Conservation (phyloP, 2,888 invertebrate genomes). For the Camponotus fellah region DNA sequence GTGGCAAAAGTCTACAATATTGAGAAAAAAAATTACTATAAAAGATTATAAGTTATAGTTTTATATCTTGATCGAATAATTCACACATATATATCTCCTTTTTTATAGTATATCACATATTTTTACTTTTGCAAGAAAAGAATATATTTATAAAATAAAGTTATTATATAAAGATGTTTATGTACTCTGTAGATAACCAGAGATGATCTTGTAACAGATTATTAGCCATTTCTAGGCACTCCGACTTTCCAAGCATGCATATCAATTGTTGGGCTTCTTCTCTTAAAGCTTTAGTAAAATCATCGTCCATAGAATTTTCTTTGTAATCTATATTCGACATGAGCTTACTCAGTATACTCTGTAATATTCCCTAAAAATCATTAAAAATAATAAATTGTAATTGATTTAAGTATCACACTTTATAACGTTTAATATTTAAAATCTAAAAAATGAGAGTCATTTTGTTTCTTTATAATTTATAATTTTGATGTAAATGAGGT, state of each 20-base stretch:
- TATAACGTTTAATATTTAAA: no score
- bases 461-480: no score
- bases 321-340: background rate
- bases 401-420: no score
- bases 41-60: background rate
- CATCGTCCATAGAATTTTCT: background rate
- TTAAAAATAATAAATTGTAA: no score
- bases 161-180: background rate
- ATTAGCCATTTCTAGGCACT: background rate
- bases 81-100: no score
- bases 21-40: background rate
- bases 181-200: background rate
- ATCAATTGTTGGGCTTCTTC: background rate
- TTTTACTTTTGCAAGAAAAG: no score
- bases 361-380: no score
- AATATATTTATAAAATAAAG: background rate
- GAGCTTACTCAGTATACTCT: no score
- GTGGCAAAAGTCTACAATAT: background rate
- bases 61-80: background rate
- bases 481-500: no score
- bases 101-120: no score
- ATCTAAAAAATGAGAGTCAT: no score
- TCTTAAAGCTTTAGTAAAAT: background rate
- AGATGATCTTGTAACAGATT: background rate
- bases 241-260: background rate